Evolutionary conservation across 2,888 invertebrate genomes (phyloP), one percentile per base, ranked within the genome.

Genomic region (Sphinx pinastri): DNA sequence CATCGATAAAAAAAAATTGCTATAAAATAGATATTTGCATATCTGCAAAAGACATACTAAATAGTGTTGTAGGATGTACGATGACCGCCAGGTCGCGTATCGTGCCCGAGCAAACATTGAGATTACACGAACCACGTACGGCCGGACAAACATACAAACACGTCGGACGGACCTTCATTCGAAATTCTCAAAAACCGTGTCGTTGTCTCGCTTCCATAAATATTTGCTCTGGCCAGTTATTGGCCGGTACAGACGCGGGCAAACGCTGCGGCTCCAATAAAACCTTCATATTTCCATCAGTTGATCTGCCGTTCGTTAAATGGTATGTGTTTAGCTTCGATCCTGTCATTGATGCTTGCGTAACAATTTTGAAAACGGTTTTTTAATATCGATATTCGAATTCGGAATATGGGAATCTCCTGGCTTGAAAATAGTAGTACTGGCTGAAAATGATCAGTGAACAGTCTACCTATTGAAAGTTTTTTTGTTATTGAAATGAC

Each of bases 121-220:
- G 82, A 88, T 89, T 88, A 89, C 88, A 86, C 76, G 79, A 75
- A 76, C 79, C 78, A 77, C 77, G 76, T 76, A 75, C 76, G 79
- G 69, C 77, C 79, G 80, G 76, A 82, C 86, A 88, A 88, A 89
- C 86, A 89, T 74, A 82, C 86, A 88, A 88, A 89, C 84, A 88
- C 79, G 82, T 82, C 79, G 79, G 72, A 74, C 84, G 86, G 83
- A 87, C 88, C 89, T 89, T 90, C 89, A 90, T 88, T 88, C 88
- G 87, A 84, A 90, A 90, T 93, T 92, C 93, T 93, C 92, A 93
- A 94, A 93, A 94, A 92, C 89, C 89, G 81, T 78, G 84, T 79
- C 88, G 89, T 90, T 90, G 92, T 92, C 91, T 90, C 91, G 85
- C 84, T 83, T 84, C 80, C 82, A 85, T 83, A 83, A 93, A 94